Conservation (phyloP, 1,140 invertebrate species). For the Drosophila sp. region DNA sequence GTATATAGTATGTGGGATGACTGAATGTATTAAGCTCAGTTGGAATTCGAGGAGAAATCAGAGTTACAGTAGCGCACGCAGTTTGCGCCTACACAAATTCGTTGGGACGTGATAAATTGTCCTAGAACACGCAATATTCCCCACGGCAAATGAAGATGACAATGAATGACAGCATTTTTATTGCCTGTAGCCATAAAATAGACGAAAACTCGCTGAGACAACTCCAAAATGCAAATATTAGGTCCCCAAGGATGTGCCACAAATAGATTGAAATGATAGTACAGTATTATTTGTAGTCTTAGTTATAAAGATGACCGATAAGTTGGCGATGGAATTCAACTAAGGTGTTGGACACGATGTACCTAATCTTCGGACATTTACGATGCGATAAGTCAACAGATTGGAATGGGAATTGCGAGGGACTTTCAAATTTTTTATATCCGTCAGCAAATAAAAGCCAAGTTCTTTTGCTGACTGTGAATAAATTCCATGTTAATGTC, state of each 20-base stretch:
- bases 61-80: conserved; percentile 3
- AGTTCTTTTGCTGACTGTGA: conserved; percentile 5
- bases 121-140: conserved; percentile 7
- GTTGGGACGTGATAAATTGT: conserved; percentile 13
- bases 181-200: conserved; percentile 33
- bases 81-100: background rate
- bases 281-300: background rate
- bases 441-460: conserved; percentile 29
- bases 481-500: conserved; percentile 12
- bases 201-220: conserved; percentile 31
- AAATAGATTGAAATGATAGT: conserved; percentile 2
- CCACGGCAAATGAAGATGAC: background rate
- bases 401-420: background rate
- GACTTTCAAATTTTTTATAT: background rate
- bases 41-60: conserved; percentile 10
- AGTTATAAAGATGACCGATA: conserved; percentile 18
- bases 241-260: conserved; percentile 13
- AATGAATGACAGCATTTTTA: conserved; percentile 23
- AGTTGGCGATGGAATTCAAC: conserved; percentile 26
- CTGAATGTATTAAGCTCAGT: background rate
- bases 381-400: conserved; percentile 25
- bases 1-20: too few relatives aligned
- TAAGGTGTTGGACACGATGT: conserved; percentile 21
- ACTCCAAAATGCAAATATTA: conserved; percentile 31
- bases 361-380: conserved; percentile 16